Conservation (phyloP, 2,113 vertebrate species). For the Chloebia gouldiae region DNA sequence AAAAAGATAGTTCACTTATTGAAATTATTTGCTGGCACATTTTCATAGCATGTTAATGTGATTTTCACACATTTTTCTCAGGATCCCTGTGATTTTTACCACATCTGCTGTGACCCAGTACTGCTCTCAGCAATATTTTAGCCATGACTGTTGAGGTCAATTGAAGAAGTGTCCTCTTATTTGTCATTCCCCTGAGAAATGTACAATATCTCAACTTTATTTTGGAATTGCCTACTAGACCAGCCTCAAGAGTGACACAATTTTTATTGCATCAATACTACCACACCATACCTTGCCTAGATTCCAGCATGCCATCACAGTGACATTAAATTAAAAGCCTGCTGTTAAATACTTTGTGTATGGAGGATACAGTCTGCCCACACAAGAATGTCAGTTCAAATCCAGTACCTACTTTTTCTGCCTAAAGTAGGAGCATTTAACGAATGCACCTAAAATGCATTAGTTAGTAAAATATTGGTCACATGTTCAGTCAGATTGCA, state of each 20-base stretch:
- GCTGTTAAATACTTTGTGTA: not conserved
- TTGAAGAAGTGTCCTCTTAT: not conserved
- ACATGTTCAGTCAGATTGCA: not conserved
- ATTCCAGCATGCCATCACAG: not conserved
- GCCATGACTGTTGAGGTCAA: not conserved
- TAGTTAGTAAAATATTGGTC: not conserved
- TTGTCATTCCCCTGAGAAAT: not conserved
- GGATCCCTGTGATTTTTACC: not conserved
- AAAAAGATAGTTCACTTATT: not conserved
- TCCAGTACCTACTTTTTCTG: not conserved
- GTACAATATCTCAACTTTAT: not conserved
- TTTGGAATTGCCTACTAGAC: not conserved
- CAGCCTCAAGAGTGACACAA: not conserved
- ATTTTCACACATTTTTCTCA: not conserved
- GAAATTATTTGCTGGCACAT: not conserved
- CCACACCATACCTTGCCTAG: not conserved
- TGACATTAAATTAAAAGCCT: not conserved
- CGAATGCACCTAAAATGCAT: not conserved
- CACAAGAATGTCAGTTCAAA: not conserved
- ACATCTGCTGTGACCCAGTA: not conserved
- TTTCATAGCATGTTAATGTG: not conserved
- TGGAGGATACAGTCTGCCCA: not conserved
- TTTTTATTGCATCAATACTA: not conserved
- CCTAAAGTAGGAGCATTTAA: not conserved
- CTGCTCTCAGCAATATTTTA: not conserved